Base-by-base conservation (phyloP, 2,113 vertebrate genomes). In the Sinocyclocheilus anshuiensis region DNA sequence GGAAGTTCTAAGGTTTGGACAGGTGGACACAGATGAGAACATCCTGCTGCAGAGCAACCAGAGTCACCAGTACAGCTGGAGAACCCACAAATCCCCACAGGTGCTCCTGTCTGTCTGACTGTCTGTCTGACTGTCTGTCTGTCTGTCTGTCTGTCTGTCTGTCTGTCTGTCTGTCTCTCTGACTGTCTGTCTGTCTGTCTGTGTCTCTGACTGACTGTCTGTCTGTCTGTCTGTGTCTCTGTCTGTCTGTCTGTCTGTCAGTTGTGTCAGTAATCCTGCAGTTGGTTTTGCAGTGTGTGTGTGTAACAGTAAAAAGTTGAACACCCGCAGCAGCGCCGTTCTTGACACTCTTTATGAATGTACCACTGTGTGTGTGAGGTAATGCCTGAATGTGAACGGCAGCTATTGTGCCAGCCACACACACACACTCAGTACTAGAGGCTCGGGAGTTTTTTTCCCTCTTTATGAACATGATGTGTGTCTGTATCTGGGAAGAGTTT, bases 61-160 rank as follows among this genome's bases (percentile, higher is more conserved):
- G 86, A 97, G 97, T 91, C 98, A 99, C 96, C 98, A 99, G 93
- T 99, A 99, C 96, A 97, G 97, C 96, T 99, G 98, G 98, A 97
- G 98, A 72, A 98, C 97, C 1, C 98, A 99, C 96, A 97, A 95
- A 93, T 98, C 96, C 92, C 95, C 96, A 2, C 98, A 99, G 98
- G 98, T 42, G 39, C 36, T 5, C 6, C 39, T 99, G 39, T 9
- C 16, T 12, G 16, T 45, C 11, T 15, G 7, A 69, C 22, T 69
- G 13, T 53, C 8, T 24, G 22, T 24, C 8, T 63, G 9, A 7
- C 39, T 39, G 39, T 4, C 6, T 24, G 59, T 24, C 3, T 59
- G 59, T 24, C 16, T 24, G 61, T 12, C 20, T n/a, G 57, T 59
- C 6, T 22, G 57, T 57, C 5, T 20, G 55, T 4, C 36, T 36